Evolutionary conservation across 64 coral and sea anemone genomes (phyloP), one percentile per base, ranked within the genome.

Genomic region (Montipora efflorescens): DNA sequence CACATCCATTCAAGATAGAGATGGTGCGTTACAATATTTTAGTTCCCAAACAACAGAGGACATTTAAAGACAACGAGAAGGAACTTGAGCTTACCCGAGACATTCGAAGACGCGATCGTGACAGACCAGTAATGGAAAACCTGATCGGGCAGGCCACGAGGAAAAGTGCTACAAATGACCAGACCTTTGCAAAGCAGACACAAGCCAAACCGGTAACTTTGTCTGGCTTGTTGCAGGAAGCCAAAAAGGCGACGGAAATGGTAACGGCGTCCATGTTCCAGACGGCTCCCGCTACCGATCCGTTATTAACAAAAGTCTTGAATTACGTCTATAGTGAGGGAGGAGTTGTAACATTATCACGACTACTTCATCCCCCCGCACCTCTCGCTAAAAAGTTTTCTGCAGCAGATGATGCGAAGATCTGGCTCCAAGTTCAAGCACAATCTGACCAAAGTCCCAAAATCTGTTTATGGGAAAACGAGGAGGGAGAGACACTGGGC

Each of bases 311-410:
- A 2, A 93, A 81, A 76, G 92, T 93, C 25, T 88, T 84, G 18
- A 93, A 93, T 68, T 93, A 79, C 8, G 88, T 93, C 1, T 10
- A 49, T 36, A 3, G 20, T 5, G 88, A 88, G 69, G 92, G 92
- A 72, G 92, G 92, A 7, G n/a, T 71, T 47, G 59, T 52, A 22
- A 67, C 76, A 14, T 20, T 93, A 36, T 67, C 20, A 79, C 83
- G 87, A 11, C 84, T 93, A 13, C 14, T 74, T 2, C 85, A 70
- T 55, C 92, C 69, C 48, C 92, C 92, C 6, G 81, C 92, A 6
- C 92, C 92, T 46, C 67, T 93, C 1, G 48, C 46, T 19, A 52
- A 47, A 25, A 79, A 51, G 21, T 45, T 49, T 76, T 74, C 78
- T 50, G 1, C 16, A 2, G 8, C 66, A 9, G 64, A 9, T 16